Conservation (phyloP, 2,888 invertebrate species). For the Arrhopalites spinosus region DNA sequence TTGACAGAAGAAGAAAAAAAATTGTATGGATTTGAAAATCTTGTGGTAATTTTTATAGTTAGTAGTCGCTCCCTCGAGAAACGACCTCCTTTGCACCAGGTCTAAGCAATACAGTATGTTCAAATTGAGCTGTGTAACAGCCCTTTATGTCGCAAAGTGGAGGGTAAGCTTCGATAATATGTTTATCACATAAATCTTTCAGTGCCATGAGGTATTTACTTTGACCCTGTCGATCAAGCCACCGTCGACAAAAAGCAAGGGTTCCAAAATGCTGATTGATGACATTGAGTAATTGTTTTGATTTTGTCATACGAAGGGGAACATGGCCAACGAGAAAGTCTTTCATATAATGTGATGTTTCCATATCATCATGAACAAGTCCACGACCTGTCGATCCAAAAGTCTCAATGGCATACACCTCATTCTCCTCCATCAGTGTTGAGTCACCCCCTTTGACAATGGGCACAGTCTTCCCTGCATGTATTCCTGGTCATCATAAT, state of each 20-base stretch:
- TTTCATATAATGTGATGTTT: slow-evolving; percentile 75
- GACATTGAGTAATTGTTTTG: slow-evolving; percentile 85
- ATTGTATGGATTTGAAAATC: too few relatives aligned
- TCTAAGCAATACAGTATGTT: slow-evolving; percentile 94
- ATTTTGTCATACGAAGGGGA: slow-evolving; percentile 77
- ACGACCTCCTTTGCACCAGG: slow-evolving; percentile 99
- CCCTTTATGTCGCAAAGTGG: slow-evolving; percentile 97
- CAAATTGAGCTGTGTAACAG: slow-evolving; percentile 98
- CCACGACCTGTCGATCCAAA: slow-evolving; percentile 97
- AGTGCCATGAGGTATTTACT: slow-evolving; percentile 97
- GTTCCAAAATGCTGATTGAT: slow-evolving; percentile 98
- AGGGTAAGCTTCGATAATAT: slow-evolving; percentile 97
- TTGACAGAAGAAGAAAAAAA: too few relatives aligned
- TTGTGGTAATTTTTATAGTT: slow-evolving; percentile 56
- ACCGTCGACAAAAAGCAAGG: slow-evolving; percentile 96
- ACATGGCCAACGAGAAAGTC: slow-evolving; percentile 91
- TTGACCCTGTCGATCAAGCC: slow-evolving; percentile 96
- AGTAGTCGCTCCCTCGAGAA: slow-evolving; percentile 95
- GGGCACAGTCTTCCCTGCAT: slow-evolving; percentile 98
- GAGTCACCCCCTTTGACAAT: slow-evolving; percentile 90
- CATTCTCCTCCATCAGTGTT: slow-evolving; percentile 98
- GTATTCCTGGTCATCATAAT: too few relatives aligned
- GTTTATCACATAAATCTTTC: slow-evolving; percentile 97
- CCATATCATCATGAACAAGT: slow-evolving; percentile 97
- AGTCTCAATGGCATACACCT: slow-evolving; percentile 99